Evolutionary conservation across 2,888 invertebrate genomes (phyloP), one percentile per base, ranked within the genome.

Genomic region (Ditula angustiorana): DNA sequence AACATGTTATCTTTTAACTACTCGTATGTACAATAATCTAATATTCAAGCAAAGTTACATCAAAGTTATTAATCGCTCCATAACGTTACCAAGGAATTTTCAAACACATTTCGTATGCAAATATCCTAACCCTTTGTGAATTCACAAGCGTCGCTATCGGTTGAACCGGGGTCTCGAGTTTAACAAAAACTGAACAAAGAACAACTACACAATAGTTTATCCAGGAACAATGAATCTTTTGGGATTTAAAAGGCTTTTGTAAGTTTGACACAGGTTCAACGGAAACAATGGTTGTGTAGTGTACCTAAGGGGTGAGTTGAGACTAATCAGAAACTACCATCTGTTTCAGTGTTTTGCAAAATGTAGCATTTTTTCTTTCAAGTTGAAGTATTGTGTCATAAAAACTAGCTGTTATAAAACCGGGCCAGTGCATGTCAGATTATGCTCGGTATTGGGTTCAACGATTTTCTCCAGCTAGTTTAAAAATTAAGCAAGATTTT

Each of bases 191-290:
- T 52, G n/a, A 63, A 63, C 57, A 63, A 63, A 57, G 50, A 50
- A 63, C 30, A 30, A 37, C 3, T 41, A 52, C 19, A 57, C 63
- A 63, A 63, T 58, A 63, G 63, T 63, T 58, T 63, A 44, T 52
- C 44, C 44, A 33, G 50, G n/a, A 57, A 57, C 63, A 58, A 58
- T 58, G 57, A 33, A 33, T 44, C 44, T 46, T 58, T 60, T 21
- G 50, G 63, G 63, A 52, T 58, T 58, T 49, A 30, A 24, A 10
- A 11, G 23, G 41, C 50, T 28, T 63, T 64, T 64, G 64, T 64
- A 47, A 28, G 26, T 35, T 50, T 50, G 63, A 63, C 63, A 63
- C 35, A 63, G 63, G 58, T 35, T 58, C 33, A 53, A 49, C 26
- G 19, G 16, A 44, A 30, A 58, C 50, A 58, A 63, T 44, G 44